phyloP scores from a whole-genome alignment of 2,888 invertebrate species.

The Lasioglossum villosulum region DNA sequence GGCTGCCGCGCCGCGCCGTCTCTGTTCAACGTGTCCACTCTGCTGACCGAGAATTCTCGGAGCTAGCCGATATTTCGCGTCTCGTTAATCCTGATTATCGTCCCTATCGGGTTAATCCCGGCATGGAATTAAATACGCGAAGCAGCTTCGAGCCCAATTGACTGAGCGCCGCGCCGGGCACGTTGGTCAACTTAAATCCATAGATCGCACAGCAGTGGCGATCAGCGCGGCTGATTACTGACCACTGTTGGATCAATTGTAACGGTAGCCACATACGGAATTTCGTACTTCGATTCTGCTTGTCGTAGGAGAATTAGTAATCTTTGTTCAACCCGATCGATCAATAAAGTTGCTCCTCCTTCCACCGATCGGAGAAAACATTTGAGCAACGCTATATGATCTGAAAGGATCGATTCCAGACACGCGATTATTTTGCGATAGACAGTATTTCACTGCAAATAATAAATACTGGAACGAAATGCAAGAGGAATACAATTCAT shows the following conservation, averaged over 20 bases:
- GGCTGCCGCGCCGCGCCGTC: no score
- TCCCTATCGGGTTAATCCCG: constrained; percentile 21
- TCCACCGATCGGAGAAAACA: background rate
- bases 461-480: no score
- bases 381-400: background rate
- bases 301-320: background rate
- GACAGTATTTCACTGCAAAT: background rate
- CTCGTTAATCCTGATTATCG: constrained; percentile 43
- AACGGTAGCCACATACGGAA: background rate
- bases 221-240: background rate
- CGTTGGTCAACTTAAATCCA: constrained; percentile 19
- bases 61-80: constrained; percentile 25
- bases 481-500: no score
- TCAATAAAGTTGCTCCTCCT: background rate
- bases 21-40: constrained; percentile 10
- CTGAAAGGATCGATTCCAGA: background rate
- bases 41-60: background rate
- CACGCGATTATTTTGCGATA: background rate
- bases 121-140: constrained; percentile 23
- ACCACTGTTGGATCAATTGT: constrained; percentile 9
- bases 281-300: background rate
- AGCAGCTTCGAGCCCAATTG: constrained; percentile 11
- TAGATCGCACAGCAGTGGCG: background rate
- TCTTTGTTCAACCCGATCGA: background rate
- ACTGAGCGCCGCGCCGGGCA: background rate